Evolutionary conservation across 2,888 invertebrate species (phyloP), one percentile per base, ranked within the genome.

Genomic region (Leucophenga montana): DNA sequence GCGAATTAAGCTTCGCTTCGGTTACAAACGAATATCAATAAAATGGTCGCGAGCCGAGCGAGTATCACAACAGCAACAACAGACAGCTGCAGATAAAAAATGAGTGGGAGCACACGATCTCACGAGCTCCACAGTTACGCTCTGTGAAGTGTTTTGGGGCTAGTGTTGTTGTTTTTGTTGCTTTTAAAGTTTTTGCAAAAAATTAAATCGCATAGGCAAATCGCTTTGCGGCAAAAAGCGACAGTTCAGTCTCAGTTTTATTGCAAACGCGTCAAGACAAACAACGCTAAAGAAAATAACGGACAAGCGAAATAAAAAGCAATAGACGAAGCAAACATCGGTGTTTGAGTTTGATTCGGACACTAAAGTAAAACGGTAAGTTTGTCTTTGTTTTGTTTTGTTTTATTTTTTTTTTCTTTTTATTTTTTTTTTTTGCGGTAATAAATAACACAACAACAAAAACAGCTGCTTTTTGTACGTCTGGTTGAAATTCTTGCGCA

Each of bases 221-320:
- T 67, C 67, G n/a, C 61, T 61, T 66, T 64, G 71, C 39, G 72
- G 67, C 75, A 33, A 57, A 31, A n/a, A 70, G 69, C 76, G 82
- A 78, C 73, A 39, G 77, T 82, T 77, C 44, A 22, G 78, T 74
- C 84, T 83, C 80, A 80, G 84, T 80, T 67, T 73, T 72, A 72
- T 71, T 64, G 71, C 80, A 82, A 79, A 79, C 86, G 83, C 82
- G 86, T 80, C 73, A 72, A 71, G 54, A 39, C 39, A 18, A 16
- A 5, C 53, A 4, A 18, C 18, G 50, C 14, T 1, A 3, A 48
- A 16, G 3, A 16, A 13, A 53, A 9, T 20, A 20, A 14, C 53
- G 18, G 53, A 53, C n/a, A 53, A 53, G 16, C 53, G 16, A 53
- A 53, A 18, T 39, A 39, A 39, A 39, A 39, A 39, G 8, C 8